Percentiles rank a stretch among this genome's conserved stretches.
These are phyloP conservation scores for Laspeyria flexula DNA, from an alignment of 2,888 invertebrate genomes.

Conservation along the genomic window DNA sequence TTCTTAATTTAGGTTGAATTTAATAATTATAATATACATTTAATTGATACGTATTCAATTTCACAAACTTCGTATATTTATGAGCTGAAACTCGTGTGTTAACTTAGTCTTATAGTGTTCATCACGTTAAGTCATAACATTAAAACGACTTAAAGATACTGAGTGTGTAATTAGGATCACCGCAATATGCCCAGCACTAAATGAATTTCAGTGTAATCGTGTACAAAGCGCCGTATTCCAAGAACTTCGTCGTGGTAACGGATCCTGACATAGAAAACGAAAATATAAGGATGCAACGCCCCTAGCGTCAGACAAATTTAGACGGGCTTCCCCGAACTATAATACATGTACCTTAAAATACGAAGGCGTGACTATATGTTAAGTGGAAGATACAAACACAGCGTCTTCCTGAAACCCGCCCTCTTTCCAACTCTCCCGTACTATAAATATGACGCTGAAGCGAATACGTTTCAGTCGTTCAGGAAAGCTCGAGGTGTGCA, in stretches of 20 bases:
- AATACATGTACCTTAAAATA: conserved; percentile 68
- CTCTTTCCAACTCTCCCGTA: conserved; percentile 59
- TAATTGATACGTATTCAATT: conserved; percentile 16
- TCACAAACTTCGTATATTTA: conserved; percentile 6
- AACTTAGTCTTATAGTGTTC: background rate
- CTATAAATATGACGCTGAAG: conserved; percentile 81
- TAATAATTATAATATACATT: conserved; percentile 7
- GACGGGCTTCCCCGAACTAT: conserved; percentile 81
- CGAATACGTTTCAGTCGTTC: conserved; percentile 76
- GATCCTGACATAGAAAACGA: conserved; percentile 46
- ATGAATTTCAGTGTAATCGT: background rate
- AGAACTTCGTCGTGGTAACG: conserved; percentile 20
- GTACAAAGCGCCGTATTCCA: conserved; percentile 21
- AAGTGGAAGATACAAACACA: conserved; percentile 69
- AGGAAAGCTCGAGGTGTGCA: conserved; percentile 72
- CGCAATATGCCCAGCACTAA: background rate
- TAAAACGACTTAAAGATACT: background rate
- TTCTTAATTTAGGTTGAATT: conserved; percentile 19
- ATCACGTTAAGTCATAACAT: background rate
- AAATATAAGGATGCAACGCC: conserved; percentile 48
- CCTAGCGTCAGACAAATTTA: conserved; percentile 55
- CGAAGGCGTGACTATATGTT: conserved; percentile 70
- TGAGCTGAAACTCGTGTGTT: background rate
- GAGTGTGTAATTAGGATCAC: background rate
- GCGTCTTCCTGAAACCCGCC: conserved; percentile 77